These are phyloP conservation scores for Dendrocincla fuliginosa DNA, from an alignment of 2,797 vertebrate species.

Conservation along the genomic window DNA sequence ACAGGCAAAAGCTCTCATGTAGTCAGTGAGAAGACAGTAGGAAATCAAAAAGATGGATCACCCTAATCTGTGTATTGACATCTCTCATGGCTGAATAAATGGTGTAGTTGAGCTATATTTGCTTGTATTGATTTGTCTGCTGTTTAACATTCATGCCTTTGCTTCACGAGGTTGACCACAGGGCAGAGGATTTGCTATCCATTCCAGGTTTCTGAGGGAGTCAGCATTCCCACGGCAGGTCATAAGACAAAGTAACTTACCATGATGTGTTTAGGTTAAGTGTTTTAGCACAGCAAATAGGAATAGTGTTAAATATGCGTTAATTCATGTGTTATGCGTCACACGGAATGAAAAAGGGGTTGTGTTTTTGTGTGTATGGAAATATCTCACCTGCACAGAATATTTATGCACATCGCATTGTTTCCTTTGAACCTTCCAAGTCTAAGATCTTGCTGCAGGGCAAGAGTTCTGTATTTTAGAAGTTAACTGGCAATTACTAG, in stretches of 20 bases:
- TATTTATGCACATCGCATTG: neutral
- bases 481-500: neutral
- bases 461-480: neutral
- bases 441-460: neutral
- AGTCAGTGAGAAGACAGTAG: conserved; percentile 85
- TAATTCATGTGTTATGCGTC: neutral
- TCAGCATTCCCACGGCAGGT: conserved; percentile 75
- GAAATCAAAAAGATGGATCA: conserved; percentile 97
- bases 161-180: conserved; percentile 85
- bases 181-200: conserved; percentile 84
- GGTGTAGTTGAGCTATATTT: conserved; percentile 97
- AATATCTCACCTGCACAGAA: neutral
- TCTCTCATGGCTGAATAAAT: conserved; percentile 97
- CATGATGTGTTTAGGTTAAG: conserved; percentile 66
- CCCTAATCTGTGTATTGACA: conserved; percentile 97
- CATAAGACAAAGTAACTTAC: conserved; percentile 77
- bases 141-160: conserved; percentile 92
- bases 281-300: conserved; percentile 57
- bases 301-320: conserved; percentile 40
- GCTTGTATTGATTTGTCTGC: conserved; percentile 89
- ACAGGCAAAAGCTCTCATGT: conserved; percentile 84
- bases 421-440: neutral
- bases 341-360: neutral
- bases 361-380: neutral
- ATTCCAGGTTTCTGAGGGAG: conserved; percentile 75